Evolutionary conservation across 1,140 invertebrate genomes (phyloP), one percentile per base, ranked within the genome.

Genomic region (Adelges cooleyi): DNA sequence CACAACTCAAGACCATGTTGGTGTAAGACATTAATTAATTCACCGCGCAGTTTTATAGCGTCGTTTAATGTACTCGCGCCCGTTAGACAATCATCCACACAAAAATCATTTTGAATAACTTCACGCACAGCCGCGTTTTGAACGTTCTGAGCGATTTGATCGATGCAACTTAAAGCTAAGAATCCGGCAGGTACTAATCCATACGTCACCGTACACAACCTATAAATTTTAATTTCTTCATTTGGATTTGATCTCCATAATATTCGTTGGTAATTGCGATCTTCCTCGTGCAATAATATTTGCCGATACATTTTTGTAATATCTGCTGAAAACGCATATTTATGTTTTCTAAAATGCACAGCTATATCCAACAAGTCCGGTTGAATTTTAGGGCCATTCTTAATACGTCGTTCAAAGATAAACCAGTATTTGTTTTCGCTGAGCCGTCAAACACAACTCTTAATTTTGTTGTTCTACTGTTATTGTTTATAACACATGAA

Each of bases 1-100:
- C 17, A 44, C 20, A 67, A 18, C 20, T 38, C 36, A 62, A 67
- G 51, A 3, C 66, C 66, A 38, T 20, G 15, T 2, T 29, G 23
- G 6, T 38, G 36, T 18, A 67, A 29, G 2, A 20, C 8, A 5
- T 13, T 36, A 25, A 62, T 38, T 4, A 59, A 22, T 38, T 67
- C n/a, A 22, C 33, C n/a, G 9, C 27, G 18, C 13, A 25, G 22
- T 33, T 18, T 20, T 29, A 59, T 18, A 10, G 48, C 44, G 2
- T 27, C 33, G 2, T 36, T 23, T 18, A 46, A 11, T 1, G 27
- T 46, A 18, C 36, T 20, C 20, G 62, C 36, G 1, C 59, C 46
- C 2, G 40, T 46, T 23, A 65, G 20, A 17, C 23, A 27, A 70
- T 80, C 76, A 66, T 80, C 78, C 3, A 79, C 73, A 67, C 78